Percentiles rank a stretch among this genome's conserved stretches.
Evolutionary conservation across 2,888 invertebrate species (phyloP).

Genomic region (Crepidodera aurea): DNA sequence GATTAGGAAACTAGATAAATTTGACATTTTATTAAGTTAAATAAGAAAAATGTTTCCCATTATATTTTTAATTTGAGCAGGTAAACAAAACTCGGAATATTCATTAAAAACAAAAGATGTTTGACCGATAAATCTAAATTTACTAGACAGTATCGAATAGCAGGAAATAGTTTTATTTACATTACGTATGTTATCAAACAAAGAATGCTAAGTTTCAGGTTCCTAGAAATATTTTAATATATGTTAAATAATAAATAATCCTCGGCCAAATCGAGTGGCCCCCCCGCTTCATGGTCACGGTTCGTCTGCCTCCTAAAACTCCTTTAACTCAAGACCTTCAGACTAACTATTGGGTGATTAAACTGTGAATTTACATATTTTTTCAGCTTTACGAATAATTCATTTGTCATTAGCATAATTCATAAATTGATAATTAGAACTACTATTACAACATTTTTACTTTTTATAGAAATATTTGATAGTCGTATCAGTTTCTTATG

Average conservation of each 20-base stretch:
- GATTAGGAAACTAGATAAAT: no score
- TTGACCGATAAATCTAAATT: no score
- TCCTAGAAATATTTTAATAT: neutral
- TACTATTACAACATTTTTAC: slow-evolving; percentile 13
- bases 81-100: no score
- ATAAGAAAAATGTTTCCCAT: no score
- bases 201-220: neutral
- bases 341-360: slow-evolving; percentile 22
- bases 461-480: slow-evolving; percentile 17
- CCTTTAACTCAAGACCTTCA: slow-evolving; percentile 19
- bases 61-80: no score
- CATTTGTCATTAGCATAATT: slow-evolving; percentile 17
- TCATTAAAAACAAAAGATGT: no score
- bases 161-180: neutral
- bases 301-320: slow-evolving; percentile 19
- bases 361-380: slow-evolving; percentile 20
- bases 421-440: slow-evolving; percentile 20
- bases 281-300: slow-evolving; percentile 15
- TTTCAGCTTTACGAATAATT: slow-evolving; percentile 15
- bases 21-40: no score
- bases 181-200: neutral
- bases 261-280: neutral
- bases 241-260: slow-evolving; percentile 4
- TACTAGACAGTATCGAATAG: neutral
- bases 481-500: slow-evolving; percentile 1